These are phyloP conservation scores for Phyllotreta cruciferae DNA, from an alignment of 2,888 invertebrate species.

Conservation along the genomic window DNA sequence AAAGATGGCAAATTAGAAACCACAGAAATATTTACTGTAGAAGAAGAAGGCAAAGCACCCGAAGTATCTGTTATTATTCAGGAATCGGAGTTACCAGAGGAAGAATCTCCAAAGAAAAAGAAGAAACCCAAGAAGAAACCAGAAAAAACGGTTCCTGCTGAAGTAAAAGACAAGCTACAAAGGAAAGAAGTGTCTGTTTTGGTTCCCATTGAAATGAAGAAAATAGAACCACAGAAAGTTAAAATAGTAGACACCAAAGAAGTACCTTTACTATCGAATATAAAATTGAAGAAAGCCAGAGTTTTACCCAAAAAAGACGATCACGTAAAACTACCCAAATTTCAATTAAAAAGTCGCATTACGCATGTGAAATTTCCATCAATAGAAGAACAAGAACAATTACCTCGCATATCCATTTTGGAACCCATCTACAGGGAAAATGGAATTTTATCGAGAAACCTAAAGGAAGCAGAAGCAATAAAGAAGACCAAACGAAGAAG, in stretches of 20 bases:
- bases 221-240: constrained; percentile 67
- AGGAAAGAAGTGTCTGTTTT: constrained; percentile 50
- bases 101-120: constrained; percentile 46
- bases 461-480: constrained; percentile 60
- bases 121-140: constrained; percentile 40
- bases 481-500: constrained; percentile 55
- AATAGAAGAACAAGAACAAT: constrained; percentile 50
- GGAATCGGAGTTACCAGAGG: constrained; percentile 50
- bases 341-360: constrained; percentile 76
- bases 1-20: constrained; percentile 52
- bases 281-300: constrained; percentile 67
- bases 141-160: constrained; percentile 58
- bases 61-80: constrained; percentile 50
- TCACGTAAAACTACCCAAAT: constrained; percentile 66
- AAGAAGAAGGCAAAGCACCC: constrained; percentile 49
- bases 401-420: constrained; percentile 54
- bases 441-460: constrained; percentile 62
- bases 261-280: constrained; percentile 64
- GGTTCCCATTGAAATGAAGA: constrained; percentile 61
- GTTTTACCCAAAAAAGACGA: constrained; percentile 50
- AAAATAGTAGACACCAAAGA: constrained; percentile 66
- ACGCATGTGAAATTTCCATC: constrained; percentile 62
- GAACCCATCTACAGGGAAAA: constrained; percentile 54
- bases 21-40: constrained; percentile 51
- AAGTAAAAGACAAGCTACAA: constrained; percentile 48